A percentile compares a stretch with the other conserved stretches of the same genome.
Evolutionary conservation across 2,888 invertebrate species (phyloP).

Genomic region (Xylota segnis): DNA sequence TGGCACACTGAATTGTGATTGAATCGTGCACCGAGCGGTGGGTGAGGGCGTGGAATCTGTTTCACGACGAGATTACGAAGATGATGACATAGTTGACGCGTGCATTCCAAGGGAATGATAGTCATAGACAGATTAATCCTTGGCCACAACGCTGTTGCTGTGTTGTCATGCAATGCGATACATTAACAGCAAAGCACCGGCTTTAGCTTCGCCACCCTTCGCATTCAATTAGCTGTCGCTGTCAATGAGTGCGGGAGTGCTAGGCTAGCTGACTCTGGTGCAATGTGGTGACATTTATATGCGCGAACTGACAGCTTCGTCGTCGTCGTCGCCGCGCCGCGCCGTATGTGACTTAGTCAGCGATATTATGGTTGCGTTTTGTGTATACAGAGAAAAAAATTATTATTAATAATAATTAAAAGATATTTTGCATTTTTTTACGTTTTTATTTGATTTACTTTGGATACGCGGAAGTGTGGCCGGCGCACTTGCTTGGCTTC

Average conservation of each 20-base stretch:
- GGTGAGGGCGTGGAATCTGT: constrained; percentile 64
- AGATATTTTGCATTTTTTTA: constrained; percentile 66
- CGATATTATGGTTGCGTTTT: constrained; percentile 42
- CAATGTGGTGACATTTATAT: constrained; percentile 74
- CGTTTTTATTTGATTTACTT: constrained; percentile 58
- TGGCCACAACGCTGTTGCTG: constrained; percentile 54
- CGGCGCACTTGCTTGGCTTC: constrained; percentile 48
- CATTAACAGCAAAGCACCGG: constrained; percentile 38
- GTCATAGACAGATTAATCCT: constrained; percentile 64
- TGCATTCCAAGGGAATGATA: constrained; percentile 70
- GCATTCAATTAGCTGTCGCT: constrained; percentile 69
- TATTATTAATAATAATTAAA: constrained; percentile 63
- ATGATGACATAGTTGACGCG: constrained; percentile 51
- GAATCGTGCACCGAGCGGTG: constrained; percentile 32
- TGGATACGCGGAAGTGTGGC: constrained; percentile 65
- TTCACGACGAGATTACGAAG: constrained; percentile 38
- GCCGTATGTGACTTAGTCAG: constrained; percentile 60
- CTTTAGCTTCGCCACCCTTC: constrained; percentile 60
- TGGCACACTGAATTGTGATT: constrained; percentile 55
- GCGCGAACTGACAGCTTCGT: constrained; percentile 68
- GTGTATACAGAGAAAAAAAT: constrained; percentile 49
- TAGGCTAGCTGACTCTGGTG: constrained; percentile 36
- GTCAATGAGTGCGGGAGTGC: constrained; percentile 62
- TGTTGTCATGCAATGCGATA: constrained; percentile 65
- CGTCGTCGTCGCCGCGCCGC: constrained; percentile 28